Conservation (phyloP, 2,113 vertebrate genomes). For the Hyperopisus bebe region DNA sequence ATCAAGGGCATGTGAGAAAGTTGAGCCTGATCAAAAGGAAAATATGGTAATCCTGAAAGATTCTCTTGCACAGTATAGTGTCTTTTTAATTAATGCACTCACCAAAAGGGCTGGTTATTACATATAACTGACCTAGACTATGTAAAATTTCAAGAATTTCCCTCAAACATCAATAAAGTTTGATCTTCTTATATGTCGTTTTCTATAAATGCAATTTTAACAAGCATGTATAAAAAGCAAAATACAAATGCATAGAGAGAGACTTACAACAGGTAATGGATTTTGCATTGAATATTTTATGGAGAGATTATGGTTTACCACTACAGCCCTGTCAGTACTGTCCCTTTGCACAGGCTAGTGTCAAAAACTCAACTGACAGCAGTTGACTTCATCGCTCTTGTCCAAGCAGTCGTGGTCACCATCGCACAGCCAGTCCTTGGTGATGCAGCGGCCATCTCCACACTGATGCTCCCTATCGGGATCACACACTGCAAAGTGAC, state of each 20-base stretch:
- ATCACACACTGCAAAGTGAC: constrained; percentile 66
- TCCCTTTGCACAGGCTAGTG: neutral
- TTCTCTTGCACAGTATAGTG: neutral
- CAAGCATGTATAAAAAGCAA: neutral
- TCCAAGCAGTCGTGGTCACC: constrained; percentile 91
- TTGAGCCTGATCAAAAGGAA: neutral
- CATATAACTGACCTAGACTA: neutral
- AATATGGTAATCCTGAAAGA: neutral
- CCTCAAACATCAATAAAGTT: neutral
- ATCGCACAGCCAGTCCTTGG: constrained; percentile 82
- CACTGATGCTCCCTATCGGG: constrained; percentile 67
- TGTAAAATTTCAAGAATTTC: neutral
- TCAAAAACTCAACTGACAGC: constrained; percentile 71
- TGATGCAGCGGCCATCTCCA: constrained; percentile 81
- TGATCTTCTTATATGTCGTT: neutral
- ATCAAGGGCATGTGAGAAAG: neutral
- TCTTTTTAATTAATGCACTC: neutral
- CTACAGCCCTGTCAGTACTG: neutral
- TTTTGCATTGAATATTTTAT: neutral
- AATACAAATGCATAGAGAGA: neutral
- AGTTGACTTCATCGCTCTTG: constrained; percentile 89
- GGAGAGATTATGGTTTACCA: neutral
- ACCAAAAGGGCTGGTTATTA: neutral
- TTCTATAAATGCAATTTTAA: neutral
- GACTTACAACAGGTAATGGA: neutral